A percentile compares a stretch with the other conserved stretches of the same genome.
Evolutionary conservation across 2,113 vertebrate genomes (phyloP).

Genomic region (Nettapus auritus): DNA sequence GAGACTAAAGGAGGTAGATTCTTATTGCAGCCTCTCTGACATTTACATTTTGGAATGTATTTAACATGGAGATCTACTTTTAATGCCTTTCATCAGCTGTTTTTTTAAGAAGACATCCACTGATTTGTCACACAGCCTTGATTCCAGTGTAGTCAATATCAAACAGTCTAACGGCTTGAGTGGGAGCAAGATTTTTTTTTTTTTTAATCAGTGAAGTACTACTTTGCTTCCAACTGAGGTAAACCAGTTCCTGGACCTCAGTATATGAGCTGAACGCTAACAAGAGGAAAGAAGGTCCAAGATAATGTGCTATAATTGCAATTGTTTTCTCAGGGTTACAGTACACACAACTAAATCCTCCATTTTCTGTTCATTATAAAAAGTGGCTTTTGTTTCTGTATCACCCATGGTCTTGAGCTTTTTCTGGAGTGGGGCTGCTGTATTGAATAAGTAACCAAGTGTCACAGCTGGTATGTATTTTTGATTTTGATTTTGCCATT

Average conservation of each 20-base stretch:
- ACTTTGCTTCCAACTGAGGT: not conserved
- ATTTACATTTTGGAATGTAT: not conserved
- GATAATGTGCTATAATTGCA: not conserved
- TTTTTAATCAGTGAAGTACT: not conserved
- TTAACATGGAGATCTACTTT: not conserved
- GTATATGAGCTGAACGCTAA: not conserved
- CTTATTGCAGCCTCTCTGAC: not conserved
- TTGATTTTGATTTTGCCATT: not conserved
- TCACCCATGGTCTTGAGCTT: not conserved
- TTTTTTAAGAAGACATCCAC: not conserved
- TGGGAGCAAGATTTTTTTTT: not conserved
- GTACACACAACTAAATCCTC: not conserved
- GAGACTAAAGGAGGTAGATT: not conserved
- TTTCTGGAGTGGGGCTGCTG: not conserved
- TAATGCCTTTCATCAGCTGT: not conserved
- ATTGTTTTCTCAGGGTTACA: not conserved
- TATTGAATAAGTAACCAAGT: not conserved
- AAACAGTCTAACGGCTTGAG: not conserved
- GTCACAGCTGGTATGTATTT: not conserved
- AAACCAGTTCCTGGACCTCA: conserved; percentile 1
- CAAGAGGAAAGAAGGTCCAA: not conserved
- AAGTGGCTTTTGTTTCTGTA: not conserved
- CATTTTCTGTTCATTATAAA: not conserved
- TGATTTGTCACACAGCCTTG: not conserved
- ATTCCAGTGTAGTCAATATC: not conserved